phyloP scores from a whole-genome alignment of 37 sponge, comb jelly and placozoan genomes.

The Tethya wilhelma region DNA sequence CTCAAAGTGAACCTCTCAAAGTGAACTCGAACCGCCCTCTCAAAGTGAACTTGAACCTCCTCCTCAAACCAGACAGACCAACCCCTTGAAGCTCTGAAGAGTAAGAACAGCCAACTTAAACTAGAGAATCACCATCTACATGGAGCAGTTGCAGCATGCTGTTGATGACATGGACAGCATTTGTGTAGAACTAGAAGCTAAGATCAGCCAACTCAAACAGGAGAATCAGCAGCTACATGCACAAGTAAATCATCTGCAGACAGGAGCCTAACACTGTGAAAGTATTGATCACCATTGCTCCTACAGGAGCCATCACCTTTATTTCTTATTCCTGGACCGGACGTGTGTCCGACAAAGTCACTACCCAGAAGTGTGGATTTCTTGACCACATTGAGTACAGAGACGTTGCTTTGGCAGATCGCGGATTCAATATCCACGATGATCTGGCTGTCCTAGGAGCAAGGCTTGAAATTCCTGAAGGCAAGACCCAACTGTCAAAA shows the following conservation, averaged over 20 bases:
- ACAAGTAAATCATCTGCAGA: too few relatives aligned
- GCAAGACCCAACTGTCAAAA: conserved; percentile 42
- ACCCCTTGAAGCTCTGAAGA: background rate
- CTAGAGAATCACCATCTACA: background rate
- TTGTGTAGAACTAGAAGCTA: too few relatives aligned
- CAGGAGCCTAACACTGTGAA: background rate
- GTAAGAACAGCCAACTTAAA: background rate
- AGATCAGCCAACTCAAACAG: too few relatives aligned
- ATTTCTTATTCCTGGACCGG: conserved; percentile 47
- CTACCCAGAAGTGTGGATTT: conserved; percentile 33
- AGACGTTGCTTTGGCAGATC: conserved; percentile 28
- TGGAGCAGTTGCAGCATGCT: background rate
- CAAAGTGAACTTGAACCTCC: background rate
- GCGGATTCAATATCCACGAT: conserved; percentile 37
- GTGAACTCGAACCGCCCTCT: background rate
- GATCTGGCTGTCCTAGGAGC: conserved; percentile 29
- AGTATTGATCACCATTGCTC: conserved; percentile 36
- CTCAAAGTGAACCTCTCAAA: background rate
- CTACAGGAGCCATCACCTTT: conserved; percentile 30
- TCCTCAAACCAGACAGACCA: background rate
- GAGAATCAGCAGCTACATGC: too few relatives aligned
- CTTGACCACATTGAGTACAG: conserved; percentile 27
- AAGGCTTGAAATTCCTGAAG: conserved; percentile 28
- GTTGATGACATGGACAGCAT: background rate
- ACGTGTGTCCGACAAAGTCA: conserved; percentile 31